phyloP scores from a whole-genome alignment of 2,888 invertebrate genomes.

The Philereme transversata region DNA sequence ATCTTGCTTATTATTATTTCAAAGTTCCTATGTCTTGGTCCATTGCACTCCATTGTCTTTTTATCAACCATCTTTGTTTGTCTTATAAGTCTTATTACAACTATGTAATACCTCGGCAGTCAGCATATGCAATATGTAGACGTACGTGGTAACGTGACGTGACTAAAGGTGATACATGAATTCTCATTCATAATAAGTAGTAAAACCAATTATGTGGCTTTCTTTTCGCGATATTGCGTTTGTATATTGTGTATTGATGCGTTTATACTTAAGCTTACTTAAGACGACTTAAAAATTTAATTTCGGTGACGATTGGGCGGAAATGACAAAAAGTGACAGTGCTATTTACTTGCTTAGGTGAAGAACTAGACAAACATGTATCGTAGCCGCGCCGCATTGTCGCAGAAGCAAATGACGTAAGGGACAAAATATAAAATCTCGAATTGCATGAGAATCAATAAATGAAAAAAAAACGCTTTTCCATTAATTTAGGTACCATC shows the following conservation, averaged over 20 bases:
- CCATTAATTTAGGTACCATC: no score
- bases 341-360: no score
- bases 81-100: slow-evolving; percentile 21
- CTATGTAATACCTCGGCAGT: slow-evolving; percentile 20
- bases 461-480: no score
- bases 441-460: no score
- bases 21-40: slow-evolving; percentile 6
- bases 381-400: no score
- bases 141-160: slow-evolving; percentile 14
- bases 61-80: slow-evolving; percentile 21
- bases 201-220: slow-evolving; percentile 16
- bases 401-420: no score
- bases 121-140: slow-evolving; percentile 3
- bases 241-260: neutral
- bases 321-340: no score
- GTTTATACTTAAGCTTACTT: no score
- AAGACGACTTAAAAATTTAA: no score
- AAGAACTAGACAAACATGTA: no score
- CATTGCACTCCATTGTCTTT: slow-evolving; percentile 29
- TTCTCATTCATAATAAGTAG: slow-evolving; percentile 14
- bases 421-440: no score
- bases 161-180: slow-evolving; percentile 18
- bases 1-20: slow-evolving; percentile 11
- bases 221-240: slow-evolving; percentile 14
- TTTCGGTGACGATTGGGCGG: no score